Evolutionary conservation across 1,140 invertebrate species (phyloP).

Genomic region (Eriosoma lanigerum): DNA sequence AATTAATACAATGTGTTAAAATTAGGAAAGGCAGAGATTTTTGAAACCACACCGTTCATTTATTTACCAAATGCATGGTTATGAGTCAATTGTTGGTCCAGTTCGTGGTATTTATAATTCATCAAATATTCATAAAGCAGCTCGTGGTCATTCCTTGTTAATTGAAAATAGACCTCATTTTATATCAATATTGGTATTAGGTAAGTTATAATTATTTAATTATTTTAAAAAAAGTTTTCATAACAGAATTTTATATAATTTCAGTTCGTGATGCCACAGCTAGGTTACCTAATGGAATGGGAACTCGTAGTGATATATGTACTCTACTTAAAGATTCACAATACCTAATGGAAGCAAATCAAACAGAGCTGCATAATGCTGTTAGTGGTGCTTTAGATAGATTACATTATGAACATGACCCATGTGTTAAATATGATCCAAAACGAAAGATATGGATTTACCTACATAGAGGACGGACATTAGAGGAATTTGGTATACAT

Average conservation of each 20-base stretch:
- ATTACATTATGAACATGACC: conserved; percentile 85
- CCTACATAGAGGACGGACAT: conserved; percentile 75
- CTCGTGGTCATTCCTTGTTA: conserved; percentile 80
- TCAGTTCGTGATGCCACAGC: conserved; percentile 87
- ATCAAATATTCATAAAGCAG: conserved; percentile 57
- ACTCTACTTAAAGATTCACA: conserved; percentile 81
- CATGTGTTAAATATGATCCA: conserved; percentile 87
- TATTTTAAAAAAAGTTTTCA: too few relatives aligned
- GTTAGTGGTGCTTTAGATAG: conserved; percentile 86
- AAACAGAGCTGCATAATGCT: conserved; percentile 76
- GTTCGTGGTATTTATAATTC: conserved; percentile 80
- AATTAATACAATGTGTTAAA: conserved; percentile 37
- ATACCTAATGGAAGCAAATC: conserved; percentile 74
- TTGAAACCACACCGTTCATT: conserved; percentile 83
- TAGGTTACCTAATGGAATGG: conserved; percentile 89
- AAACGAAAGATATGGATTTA: conserved; percentile 90
- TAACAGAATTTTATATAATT: conserved; percentile 54
- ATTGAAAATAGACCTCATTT: conserved; percentile 83
- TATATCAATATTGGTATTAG: conserved; percentile 84
- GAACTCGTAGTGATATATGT: conserved; percentile 86
- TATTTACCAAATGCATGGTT: conserved; percentile 81
- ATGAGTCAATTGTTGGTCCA: conserved; percentile 85
- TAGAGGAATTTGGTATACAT: conserved; percentile 70
- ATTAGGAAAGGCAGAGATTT: conserved; percentile 70
- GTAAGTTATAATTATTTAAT: conserved; percentile 56